Conservation (phyloP, 2,888 invertebrate genomes). For the Limnephilus lunatus region DNA sequence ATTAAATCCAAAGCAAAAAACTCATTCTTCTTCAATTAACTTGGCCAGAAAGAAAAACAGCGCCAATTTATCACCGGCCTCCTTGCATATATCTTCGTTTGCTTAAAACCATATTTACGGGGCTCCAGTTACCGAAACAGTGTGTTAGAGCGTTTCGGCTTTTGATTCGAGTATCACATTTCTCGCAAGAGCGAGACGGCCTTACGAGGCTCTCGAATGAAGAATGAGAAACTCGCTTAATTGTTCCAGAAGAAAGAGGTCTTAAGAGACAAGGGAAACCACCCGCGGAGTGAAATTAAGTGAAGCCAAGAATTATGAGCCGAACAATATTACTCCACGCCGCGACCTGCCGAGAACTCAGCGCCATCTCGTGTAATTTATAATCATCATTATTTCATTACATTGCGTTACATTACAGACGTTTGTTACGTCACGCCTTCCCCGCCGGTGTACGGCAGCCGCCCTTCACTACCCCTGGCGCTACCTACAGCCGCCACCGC, state of each 20-base stretch:
- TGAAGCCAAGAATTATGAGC: conserved; percentile 67
- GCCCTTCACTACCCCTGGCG: not conserved
- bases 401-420: conserved; percentile 63
- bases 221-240: conserved; percentile 59
- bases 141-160: conserved; percentile 60
- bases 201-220: conserved; percentile 8
- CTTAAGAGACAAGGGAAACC: conserved; percentile 52
- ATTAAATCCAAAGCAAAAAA: conserved; percentile 63
- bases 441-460: not conserved
- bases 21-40: conserved; percentile 66
- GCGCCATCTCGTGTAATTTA: conserved; percentile 65
- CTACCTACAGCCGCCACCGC: not conserved
- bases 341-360: conserved; percentile 63
- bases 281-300: conserved; percentile 66
- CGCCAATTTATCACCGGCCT: conserved; percentile 64
- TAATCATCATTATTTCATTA: conserved; percentile 67
- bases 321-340: conserved; percentile 66
- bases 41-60: conserved; percentile 65
- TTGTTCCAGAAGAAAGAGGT: conserved; percentile 59
- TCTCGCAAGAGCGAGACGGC: conserved; percentile 59
- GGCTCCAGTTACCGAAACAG: conserved; percentile 62
- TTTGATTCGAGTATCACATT: conserved; percentile 63
- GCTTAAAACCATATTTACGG: conserved; percentile 63
- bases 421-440: conserved; percentile 57
- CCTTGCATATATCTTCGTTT: conserved; percentile 66